These are phyloP conservation scores for Acleris literana DNA, from an alignment of 2,888 invertebrate species.

Conservation along the genomic window DNA sequence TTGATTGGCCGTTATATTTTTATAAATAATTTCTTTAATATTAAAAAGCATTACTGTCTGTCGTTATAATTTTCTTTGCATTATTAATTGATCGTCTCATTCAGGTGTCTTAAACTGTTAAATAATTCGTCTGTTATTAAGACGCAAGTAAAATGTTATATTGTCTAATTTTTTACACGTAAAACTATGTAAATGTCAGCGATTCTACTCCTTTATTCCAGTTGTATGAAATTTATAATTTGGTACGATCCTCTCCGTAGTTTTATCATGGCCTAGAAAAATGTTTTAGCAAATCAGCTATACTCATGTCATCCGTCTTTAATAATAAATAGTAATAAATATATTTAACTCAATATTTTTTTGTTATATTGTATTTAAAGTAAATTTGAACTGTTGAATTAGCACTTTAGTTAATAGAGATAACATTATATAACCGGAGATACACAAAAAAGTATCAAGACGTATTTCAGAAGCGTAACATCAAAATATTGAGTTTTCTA, in stretches of 20 bases:
- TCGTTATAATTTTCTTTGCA: too few species aligned
- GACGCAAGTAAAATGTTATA: background rate
- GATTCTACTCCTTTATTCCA: constrained; percentile 1
- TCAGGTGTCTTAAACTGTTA: too few species aligned
- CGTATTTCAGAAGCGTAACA: constrained; percentile 17
- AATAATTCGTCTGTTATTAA: background rate
- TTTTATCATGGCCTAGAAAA: constrained; percentile 45
- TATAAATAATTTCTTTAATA: too few species aligned
- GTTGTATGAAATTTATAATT: constrained; percentile 10
- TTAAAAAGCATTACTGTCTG: too few species aligned
- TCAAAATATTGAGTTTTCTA: constrained; percentile 30
- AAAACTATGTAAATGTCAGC: background rate
- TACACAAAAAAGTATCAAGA: constrained; percentile 1
- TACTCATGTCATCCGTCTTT: constrained; percentile 67
- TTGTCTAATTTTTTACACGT: background rate
- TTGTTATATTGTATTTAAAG: constrained; percentile 11
- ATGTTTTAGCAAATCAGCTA: constrained; percentile 40
- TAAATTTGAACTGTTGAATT: too few species aligned
- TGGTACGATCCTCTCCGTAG: constrained; percentile 26
- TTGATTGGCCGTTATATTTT: too few species aligned
- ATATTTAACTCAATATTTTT: constrained; percentile 30
- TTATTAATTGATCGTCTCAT: too few species aligned
- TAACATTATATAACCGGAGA: too few species aligned
- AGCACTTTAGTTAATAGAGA: too few species aligned
- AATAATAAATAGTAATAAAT: constrained; percentile 11